These are phyloP conservation scores for Elymnias hypermnestra DNA, from an alignment of 1,140 invertebrate genomes.

Conservation along the genomic window DNA sequence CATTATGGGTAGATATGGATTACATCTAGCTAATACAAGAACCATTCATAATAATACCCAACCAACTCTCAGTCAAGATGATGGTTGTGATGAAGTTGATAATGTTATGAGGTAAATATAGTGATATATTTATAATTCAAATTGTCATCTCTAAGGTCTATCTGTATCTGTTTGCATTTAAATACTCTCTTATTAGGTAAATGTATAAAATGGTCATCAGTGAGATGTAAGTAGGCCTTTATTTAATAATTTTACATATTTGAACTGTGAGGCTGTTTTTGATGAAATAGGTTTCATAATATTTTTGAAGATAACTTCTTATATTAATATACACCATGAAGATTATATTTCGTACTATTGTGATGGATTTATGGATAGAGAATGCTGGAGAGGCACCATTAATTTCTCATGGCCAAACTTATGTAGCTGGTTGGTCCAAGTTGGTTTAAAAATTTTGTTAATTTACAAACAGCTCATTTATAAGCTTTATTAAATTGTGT, in stretches of 20 bases:
- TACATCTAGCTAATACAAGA: conserved; percentile 11
- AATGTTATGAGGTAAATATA: conserved; percentile 47
- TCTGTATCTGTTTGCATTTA: not conserved
- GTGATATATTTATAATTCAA: not conserved
- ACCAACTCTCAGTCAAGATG: conserved; percentile 4
- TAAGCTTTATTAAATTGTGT: not conserved
- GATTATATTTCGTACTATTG: too few species aligned
- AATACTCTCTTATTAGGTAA: not conserved
- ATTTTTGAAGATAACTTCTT: too few species aligned
- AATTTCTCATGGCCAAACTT: not conserved
- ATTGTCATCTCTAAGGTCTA: too few species aligned
- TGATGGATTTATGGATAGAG: too few species aligned
- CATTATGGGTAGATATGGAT: conserved; percentile 40
- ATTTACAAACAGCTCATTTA: too few species aligned
- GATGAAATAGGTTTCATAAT: too few species aligned
- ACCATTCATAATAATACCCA: not conserved
- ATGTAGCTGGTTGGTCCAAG: not conserved
- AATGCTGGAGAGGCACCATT: too few species aligned
- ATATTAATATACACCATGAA: too few species aligned
- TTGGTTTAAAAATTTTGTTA: not conserved
- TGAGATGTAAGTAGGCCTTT: too few species aligned
- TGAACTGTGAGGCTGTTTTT: too few species aligned
- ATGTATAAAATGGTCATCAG: not conserved
- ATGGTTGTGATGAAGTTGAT: conserved; percentile 45
- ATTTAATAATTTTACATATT: too few species aligned